Base-by-base conservation (phyloP, 2,113 vertebrate species). In the Rissa tridactyla region DNA sequence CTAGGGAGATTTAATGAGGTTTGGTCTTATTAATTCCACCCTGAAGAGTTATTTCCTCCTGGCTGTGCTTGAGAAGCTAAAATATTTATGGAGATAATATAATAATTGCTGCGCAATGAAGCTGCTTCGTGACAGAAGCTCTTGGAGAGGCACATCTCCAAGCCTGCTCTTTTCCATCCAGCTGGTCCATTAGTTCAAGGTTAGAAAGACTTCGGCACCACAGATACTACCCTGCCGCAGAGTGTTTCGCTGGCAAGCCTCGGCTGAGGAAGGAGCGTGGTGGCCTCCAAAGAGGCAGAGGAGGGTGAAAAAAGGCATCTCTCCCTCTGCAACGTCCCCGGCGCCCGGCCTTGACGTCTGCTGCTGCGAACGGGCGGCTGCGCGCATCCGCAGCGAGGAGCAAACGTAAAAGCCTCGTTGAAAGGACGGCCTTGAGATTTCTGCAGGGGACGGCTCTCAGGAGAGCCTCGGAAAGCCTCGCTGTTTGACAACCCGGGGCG, bases 1-100 rank as follows among this genome's bases (percentile, higher is more conserved):
- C 92, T 86, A 54, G 73, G 69, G 92, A 96, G 86, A 96, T 96
- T 93, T 96, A 97, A 96, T 96, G 96, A 96, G 90, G 34, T 80
- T 91, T 96, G 29, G 19, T 90, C 46, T 95, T 54, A 94, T 82
- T 88, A 96, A 88, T 95, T 96, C 83, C 54, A 86, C 85, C 70
- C 82, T 51, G 73, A 96, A 96, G 82, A 93, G 73, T 79, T 91
- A 94, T 86, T 94, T 95, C 78, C 62, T 94, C 75, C 46, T 92
- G 47, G 16, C 70, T 85, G 81, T 80, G n/a, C 82, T 78, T 80
- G 78, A 90, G 71, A 88, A 96, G 82, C 68, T 96, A 89, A 96
- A 97, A 97, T 95, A 96, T 97, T 96, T 94, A 93, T 96, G 89
- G 90, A 75, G 87, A 86, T 84, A 55, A 51, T 90, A 40, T 26